Base-by-base conservation (phyloP, 2,888 invertebrate genomes). In the Pterostichus madidus region DNA sequence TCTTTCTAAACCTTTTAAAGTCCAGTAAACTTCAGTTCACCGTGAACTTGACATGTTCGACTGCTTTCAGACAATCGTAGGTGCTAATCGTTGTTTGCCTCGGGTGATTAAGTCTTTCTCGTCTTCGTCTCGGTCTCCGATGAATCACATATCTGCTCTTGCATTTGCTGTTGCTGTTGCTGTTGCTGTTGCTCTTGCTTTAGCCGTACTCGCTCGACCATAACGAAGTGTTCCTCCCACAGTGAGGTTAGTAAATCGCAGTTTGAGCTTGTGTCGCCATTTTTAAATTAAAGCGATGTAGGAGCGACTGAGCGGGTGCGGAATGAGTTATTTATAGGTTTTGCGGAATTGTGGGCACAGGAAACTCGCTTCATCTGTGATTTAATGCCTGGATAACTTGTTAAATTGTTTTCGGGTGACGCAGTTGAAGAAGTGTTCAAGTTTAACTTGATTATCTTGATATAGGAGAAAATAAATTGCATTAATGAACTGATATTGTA, bases 321-420 rank as follows among this genome's bases (percentile, higher is more conserved):
- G 39, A 39, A 2, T 39, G 39, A 39, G 68, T 71, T 71, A 71
- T 71, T 71, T 71, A 44, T 71, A 71, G 17, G 24, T 39, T 71
- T 71, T 44, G 68, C 68, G 68, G 68, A 71, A 44, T 71, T 71
- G 68, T 71, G 44, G 68, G 44, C 13, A 71, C 44, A 39, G 68
- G 68, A 71, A 44, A 71, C 17, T 15, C 68, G 68, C 44, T 71
- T 71, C 68, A 71, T 71, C 44, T 71, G 44, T 71, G 68, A 71
- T 71, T 71, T 71, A 71, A 71, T 44, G 68, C 44, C 17, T 17
- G 44, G 44, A 17, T 71, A 71, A 71, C 17, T 71, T 64, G 6
- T 0, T 8, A 64, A 0, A 35, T 64, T 64, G 35, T 64, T 59
- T 59, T 59, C 11, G 31, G 59, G 59, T 31, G 59, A 59, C 59